A percentile compares a stretch with the other conserved stretches of the same genome.
Conservation (phyloP, 2,797 vertebrate species). For the Crypturellus tataupa region DNA sequence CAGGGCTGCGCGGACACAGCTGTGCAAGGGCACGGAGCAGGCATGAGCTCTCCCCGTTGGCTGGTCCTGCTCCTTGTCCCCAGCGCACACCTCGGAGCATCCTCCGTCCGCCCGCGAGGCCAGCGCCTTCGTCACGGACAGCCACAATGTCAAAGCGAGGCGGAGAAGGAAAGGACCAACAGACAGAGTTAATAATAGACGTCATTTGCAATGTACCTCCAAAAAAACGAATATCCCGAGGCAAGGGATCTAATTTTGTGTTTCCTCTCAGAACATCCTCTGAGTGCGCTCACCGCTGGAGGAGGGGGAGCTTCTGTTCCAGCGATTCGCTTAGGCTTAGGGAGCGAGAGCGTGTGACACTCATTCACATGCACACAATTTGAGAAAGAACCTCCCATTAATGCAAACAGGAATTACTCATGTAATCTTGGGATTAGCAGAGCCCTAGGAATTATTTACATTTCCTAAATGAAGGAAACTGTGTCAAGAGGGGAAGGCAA, state of each 20-base stretch:
- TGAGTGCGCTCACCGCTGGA: not conserved
- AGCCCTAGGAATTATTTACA: slow-evolving; percentile 63
- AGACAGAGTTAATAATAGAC: slow-evolving; percentile 16
- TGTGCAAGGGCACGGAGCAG: not conserved
- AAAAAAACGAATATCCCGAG: not conserved
- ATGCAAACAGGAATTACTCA: slow-evolving; percentile 56
- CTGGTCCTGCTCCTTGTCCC: not conserved
- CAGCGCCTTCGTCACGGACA: not conserved
- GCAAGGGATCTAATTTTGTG: slow-evolving; percentile 35
- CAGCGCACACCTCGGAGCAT: not conserved
- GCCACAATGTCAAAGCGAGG: not conserved
- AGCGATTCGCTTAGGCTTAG: fast-evolving
- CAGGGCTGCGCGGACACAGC: not conserved
- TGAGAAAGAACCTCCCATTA: slow-evolving; percentile 49
- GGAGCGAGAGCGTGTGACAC: not conserved
- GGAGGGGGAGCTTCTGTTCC: not conserved
- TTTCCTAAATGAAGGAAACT: slow-evolving; percentile 53
- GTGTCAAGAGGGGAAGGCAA: not conserved
- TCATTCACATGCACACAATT: slow-evolving; percentile 53
- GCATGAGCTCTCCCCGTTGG: not conserved
- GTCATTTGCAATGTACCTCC: not conserved
- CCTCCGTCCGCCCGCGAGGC: not conserved
- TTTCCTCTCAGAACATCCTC: not conserved
- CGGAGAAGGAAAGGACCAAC: not conserved
- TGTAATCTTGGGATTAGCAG: slow-evolving; percentile 61